Conservation (phyloP, 2,797 vertebrate genomes). For the Myotis pilosus region DNA sequence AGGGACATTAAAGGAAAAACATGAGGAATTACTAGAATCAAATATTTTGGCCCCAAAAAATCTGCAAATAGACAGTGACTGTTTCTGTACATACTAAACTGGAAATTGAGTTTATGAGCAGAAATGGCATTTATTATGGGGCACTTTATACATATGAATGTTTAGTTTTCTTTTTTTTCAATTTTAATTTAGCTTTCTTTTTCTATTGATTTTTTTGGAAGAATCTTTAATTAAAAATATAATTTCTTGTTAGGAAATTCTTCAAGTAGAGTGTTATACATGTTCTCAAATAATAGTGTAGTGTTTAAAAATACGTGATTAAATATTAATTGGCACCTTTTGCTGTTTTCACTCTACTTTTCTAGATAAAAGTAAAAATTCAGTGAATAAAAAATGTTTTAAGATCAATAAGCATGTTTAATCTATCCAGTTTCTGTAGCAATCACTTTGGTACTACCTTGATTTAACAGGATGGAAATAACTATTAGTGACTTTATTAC, state of each 20-base stretch:
- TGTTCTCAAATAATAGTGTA: neutral
- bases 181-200: neutral
- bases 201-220: neutral
- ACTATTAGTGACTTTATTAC: constrained; percentile 77
- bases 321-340: neutral
- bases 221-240: neutral
- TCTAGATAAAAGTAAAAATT: neutral
- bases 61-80: neutral
- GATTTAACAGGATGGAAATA: constrained; percentile 50
- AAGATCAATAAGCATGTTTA: constrained; percentile 43
- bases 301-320: neutral
- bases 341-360: neutral
- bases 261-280: neutral
- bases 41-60: neutral
- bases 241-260: neutral
- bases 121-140: neutral
- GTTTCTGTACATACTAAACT: neutral
- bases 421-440: constrained; percentile 65
- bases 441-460: constrained; percentile 19
- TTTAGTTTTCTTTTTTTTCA: neutral
- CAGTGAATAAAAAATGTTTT: neutral
- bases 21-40: neutral
- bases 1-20: neutral
- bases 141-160: neutral
- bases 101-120: neutral